Evolutionary conservation across 2,888 invertebrate species (phyloP).

Genomic region (Pecten maximus): DNA sequence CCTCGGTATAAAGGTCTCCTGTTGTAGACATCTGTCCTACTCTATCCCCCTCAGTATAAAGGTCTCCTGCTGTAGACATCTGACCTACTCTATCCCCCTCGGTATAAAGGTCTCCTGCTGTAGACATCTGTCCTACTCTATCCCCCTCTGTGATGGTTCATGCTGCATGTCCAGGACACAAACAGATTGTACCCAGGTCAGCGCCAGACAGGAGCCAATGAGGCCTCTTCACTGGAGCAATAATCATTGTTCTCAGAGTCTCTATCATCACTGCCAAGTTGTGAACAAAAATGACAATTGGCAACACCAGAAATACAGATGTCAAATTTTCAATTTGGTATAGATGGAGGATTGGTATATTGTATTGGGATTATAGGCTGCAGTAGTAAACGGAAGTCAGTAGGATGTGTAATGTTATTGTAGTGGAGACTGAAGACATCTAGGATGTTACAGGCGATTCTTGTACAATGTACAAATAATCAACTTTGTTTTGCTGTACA

Average conservation of each 20-base stretch:
- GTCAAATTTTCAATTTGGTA: background rate
- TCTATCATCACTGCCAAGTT: background rate
- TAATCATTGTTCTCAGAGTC: background rate
- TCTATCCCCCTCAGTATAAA: no score
- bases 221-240: background rate
- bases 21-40: no score
- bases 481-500: no score
- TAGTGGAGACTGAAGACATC: no score
- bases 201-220: background rate
- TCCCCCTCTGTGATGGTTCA: background rate
- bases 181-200: background rate
- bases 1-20: no score
- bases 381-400: background rate
- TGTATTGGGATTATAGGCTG: background rate
- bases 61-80: background rate
- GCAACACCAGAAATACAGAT: background rate
- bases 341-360: background rate
- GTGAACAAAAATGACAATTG: constrained; percentile 12
- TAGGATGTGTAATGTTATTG: background rate
- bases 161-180: background rate
- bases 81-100: no score
- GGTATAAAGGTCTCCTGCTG: background rate
- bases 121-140: background rate
- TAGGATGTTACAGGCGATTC: no score
- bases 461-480: no score